Percentiles rank a stretch among this genome's conserved stretches.
phyloP scores from a whole-genome alignment of 2,888 invertebrate genomes.

The Ennomos quercinarius region DNA sequence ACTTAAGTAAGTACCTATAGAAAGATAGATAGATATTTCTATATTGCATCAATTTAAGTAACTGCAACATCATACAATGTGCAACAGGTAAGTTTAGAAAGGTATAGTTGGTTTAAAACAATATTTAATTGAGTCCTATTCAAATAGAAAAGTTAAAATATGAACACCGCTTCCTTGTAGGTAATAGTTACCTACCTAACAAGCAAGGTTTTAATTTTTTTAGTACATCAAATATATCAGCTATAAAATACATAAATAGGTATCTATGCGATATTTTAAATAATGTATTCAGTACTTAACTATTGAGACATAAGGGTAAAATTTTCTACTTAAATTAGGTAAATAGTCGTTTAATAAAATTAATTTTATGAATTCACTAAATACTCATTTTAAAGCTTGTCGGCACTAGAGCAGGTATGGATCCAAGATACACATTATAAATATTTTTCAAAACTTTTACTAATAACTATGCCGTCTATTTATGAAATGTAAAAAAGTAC shows the following conservation, averaged over 20 bases:
- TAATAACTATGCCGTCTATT: no score
- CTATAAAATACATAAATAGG: conserved; percentile 17
- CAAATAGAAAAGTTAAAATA: background rate
- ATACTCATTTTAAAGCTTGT: conserved; percentile 25
- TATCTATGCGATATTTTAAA: conserved; percentile 1
- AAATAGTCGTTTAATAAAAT: conserved; percentile 20
- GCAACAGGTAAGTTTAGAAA: no score
- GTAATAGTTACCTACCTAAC: conserved; percentile 2
- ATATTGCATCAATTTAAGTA: background rate
- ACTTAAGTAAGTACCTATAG: background rate
- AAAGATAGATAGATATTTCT: background rate
- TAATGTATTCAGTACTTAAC: conserved; percentile 13
- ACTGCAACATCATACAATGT: no score
- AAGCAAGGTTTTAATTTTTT: conserved; percentile 10
- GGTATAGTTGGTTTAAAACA: background rate
- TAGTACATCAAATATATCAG: conserved; percentile 6
- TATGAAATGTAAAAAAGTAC: no score
- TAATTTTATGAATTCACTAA: conserved; percentile 13
- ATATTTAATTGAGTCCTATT: background rate
- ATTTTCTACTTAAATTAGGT: conserved; percentile 25
- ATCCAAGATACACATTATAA: no score
- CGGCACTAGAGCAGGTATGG: conserved; percentile 12
- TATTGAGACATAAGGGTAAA: conserved; percentile 28
- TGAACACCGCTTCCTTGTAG: background rate
- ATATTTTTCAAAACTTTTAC: no score